Evolutionary conservation across 1,140 invertebrate species (phyloP).

Genomic region (Lasioglossum baleicum): DNA sequence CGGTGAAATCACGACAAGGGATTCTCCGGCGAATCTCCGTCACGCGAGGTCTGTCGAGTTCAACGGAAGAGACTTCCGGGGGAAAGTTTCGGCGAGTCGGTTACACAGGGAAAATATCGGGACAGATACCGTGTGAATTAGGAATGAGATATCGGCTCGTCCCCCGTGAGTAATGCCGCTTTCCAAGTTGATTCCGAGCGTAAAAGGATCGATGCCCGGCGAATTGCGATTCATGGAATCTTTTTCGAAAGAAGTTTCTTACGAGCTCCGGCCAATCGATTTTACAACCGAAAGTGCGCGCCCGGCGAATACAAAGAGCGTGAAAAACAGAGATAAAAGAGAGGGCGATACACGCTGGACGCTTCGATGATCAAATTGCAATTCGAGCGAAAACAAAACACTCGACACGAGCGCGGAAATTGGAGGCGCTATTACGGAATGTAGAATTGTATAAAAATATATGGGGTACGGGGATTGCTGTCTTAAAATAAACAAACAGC

Average conservation of each 20-base stretch:
- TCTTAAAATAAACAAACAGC: neutral
- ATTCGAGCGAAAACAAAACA: too few species aligned
- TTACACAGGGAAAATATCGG: neutral
- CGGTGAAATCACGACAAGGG: too few species aligned
- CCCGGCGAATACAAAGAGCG: too few species aligned
- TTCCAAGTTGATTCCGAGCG: neutral
- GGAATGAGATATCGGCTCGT: neutral
- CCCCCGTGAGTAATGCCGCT: neutral
- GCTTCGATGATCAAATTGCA: too few species aligned
- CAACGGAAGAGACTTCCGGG: slow-evolving; percentile 3
- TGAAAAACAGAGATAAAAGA: too few species aligned
- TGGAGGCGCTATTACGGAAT: too few species aligned
- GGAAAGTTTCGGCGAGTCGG: neutral
- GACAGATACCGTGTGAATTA: neutral
- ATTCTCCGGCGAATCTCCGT: too few species aligned
- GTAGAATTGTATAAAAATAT: neutral
- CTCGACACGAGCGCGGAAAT: too few species aligned
- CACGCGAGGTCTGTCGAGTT: neutral
- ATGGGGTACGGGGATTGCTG: neutral
- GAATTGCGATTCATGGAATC: neutral
- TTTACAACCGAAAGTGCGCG: too few species aligned
- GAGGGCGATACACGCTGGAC: too few species aligned
- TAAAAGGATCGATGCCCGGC: neutral
- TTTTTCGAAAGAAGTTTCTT: neutral
- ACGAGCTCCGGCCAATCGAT: neutral